Percentiles rank a stretch among this genome's conserved stretches.
Conservation (phyloP, 2,113 vertebrate species). For the Perca schrenkii region DNA sequence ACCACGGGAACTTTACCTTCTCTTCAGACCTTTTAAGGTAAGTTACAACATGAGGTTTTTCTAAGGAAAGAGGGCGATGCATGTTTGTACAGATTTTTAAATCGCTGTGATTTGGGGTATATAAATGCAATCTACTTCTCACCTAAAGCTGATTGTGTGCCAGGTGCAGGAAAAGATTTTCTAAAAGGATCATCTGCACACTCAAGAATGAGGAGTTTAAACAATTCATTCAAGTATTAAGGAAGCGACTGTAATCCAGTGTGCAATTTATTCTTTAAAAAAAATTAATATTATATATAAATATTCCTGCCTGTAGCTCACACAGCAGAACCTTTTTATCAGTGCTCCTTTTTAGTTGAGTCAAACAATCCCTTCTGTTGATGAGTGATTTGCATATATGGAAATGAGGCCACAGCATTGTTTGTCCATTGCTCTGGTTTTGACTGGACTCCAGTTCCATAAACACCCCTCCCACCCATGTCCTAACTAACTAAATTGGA, state of each 20-base stretch:
- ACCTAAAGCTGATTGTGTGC: neutral
- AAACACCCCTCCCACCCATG: conserved; percentile 73
- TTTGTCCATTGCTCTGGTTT: conserved; percentile 47
- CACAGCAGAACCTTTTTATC: conserved; percentile 7
- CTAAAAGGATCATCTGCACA: conserved; percentile 15
- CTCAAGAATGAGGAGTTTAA: neutral
- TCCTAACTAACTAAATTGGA: conserved; percentile 81
- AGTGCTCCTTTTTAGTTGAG: neutral
- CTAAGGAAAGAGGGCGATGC: neutral
- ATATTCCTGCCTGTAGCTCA: neutral
- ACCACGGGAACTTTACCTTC: conserved; percentile 96
- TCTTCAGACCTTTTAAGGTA: conserved; percentile 98
- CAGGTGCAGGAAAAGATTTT: conserved; percentile 8
- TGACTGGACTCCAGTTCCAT: conserved; percentile 55
- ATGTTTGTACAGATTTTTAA: neutral
- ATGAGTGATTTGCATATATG: conserved; percentile 72
- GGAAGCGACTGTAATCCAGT: neutral
- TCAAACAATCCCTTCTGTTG: conserved; percentile 23
- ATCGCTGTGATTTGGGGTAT: neutral
- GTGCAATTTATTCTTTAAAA: neutral
- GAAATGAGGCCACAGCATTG: conserved; percentile 80
- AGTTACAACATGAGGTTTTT: conserved; percentile 34
- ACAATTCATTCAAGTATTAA: conserved; percentile 4
- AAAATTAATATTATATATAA: too few relatives aligned
- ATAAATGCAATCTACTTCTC: neutral